Conservation (phyloP, 2,888 invertebrate species). For the Leucozona laternaria region DNA sequence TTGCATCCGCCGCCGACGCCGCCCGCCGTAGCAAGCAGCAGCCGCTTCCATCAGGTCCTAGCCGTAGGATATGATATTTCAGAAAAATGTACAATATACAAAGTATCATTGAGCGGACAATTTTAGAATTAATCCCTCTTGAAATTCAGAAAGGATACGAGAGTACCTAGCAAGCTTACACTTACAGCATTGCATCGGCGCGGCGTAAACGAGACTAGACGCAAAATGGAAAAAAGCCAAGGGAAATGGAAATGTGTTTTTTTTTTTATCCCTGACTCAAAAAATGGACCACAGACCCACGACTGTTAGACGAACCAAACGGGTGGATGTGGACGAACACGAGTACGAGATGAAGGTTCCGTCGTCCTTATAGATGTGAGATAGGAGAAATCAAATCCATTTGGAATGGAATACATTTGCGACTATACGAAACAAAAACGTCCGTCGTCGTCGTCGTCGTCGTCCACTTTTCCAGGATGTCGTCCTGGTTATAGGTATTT, state of each 20-base stretch:
- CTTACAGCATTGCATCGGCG: background rate
- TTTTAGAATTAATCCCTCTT: slow-evolving; percentile 62
- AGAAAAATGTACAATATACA: slow-evolving; percentile 50
- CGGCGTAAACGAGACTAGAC: slow-evolving; percentile 25
- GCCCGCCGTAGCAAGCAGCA: background rate
- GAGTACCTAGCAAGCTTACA: background rate
- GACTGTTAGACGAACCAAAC: background rate
- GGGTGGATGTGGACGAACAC: background rate
- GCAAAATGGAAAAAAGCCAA: slow-evolving; percentile 19
- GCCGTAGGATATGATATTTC: slow-evolving; percentile 20
- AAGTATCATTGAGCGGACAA: slow-evolving; percentile 60
- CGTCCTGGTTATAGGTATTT: background rate
- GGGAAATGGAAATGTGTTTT: slow-evolving; percentile 9
- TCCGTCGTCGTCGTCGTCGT: background rate
- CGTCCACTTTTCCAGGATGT: slow-evolving; percentile 15
- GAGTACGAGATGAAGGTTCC: background rate
- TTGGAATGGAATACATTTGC: slow-evolving; percentile 63
- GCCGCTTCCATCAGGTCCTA: background rate
- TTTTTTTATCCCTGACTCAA: slow-evolving; percentile 16
- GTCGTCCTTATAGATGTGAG: slow-evolving; percentile 15
- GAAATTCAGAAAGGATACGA: slow-evolving; percentile 46
- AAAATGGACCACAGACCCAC: background rate
- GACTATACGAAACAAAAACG: slow-evolving; percentile 41
- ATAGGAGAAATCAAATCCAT: slow-evolving; percentile 61
- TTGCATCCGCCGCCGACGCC: background rate